These are phyloP conservation scores for Pachypsylla venusta DNA, from an alignment of 1,140 invertebrate genomes.

Conservation along the genomic window DNA sequence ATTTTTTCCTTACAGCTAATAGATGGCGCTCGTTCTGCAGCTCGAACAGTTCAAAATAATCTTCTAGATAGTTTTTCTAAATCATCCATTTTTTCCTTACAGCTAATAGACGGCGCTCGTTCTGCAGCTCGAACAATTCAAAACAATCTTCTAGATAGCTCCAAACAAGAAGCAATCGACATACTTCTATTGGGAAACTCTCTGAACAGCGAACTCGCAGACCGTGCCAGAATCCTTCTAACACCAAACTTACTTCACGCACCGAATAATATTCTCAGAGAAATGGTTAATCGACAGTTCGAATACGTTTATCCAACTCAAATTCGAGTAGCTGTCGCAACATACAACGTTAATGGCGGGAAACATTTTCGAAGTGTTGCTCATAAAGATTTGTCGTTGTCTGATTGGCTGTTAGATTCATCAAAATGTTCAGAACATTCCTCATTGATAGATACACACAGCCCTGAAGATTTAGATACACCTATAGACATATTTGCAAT, in stretches of 20 bases:
- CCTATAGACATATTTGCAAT: conserved; percentile 89
- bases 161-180: conserved; percentile 98
- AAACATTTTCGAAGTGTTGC: conserved; percentile 95
- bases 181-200: conserved; percentile 82
- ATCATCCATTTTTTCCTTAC: too few species aligned
- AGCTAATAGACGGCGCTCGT: conserved; percentile 87
- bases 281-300: conserved; percentile 65
- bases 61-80: conserved; percentile 89
- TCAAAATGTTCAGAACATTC: conserved; percentile 19
- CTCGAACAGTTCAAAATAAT: conserved; percentile 97
- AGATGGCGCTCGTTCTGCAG: conserved; percentile 93
- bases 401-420: conserved; percentile 88
- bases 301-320: conserved; percentile 64
- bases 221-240: conserved; percentile 74
- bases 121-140: conserved; percentile 97
- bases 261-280: conserved; percentile 57
- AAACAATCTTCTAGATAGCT: conserved; percentile 94
- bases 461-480: conserved; percentile 3
- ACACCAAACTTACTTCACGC: conserved; percentile 78
- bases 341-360: conserved; percentile 99
- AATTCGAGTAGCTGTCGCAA: conserved; percentile 75
- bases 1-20: conserved; percentile 46
- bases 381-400: conserved; percentile 82
- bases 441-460: conserved; percentile 11
- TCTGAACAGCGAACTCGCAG: conserved; percentile 76